Evolutionary conservation across 2,797 vertebrate species (phyloP), one percentile per base, ranked within the genome.

Genomic region (Sebastes itinus): DNA sequence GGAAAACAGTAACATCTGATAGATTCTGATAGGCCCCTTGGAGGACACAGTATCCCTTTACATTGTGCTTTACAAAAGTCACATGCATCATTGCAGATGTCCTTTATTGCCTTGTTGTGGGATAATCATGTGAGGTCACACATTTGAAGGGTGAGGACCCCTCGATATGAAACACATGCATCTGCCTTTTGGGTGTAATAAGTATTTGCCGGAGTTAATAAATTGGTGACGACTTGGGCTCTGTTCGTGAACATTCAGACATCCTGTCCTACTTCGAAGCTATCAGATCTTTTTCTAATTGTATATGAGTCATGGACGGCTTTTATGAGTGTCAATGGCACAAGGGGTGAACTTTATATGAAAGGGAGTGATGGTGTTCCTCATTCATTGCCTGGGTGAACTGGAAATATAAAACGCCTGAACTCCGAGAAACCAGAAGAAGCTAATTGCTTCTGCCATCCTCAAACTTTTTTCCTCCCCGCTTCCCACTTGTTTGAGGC

Each of bases 391-490:
- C 81, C 69, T 77, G 75, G 75, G 32, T 83, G 52, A 91, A 85
- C 27, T 81, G 84, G 84, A 84, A 87, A 92, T 60, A 68, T 74
- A 84, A 92, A 86, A 88, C 85, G 70, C 3, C 79, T 92, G 89
- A 92, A 91, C 90, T 91, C 81, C 1, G 38, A 72, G 78, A 82
- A 85, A 85, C 82, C 87, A 16, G 60, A 78, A 55, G 82, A 90
- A 82, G 79, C 78, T 90, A 89, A 89, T 87, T 81, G 60, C 88
- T 87, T 92, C 77, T 91, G 87, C 86, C 85, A 90, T 89, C 76
- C 55, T 79, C 76, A 69, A 73, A 82, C 35, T 59, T 85, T 77
- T 75, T 68, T 77, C 78, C 58, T 80, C 69, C 55, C 11, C 5
- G 20, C 56, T 61, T 75, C 60, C 74, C 18, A 66, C 65, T 64